These are phyloP conservation scores for Macaria notata DNA, from an alignment of 2,888 invertebrate species.

Conservation along the genomic window DNA sequence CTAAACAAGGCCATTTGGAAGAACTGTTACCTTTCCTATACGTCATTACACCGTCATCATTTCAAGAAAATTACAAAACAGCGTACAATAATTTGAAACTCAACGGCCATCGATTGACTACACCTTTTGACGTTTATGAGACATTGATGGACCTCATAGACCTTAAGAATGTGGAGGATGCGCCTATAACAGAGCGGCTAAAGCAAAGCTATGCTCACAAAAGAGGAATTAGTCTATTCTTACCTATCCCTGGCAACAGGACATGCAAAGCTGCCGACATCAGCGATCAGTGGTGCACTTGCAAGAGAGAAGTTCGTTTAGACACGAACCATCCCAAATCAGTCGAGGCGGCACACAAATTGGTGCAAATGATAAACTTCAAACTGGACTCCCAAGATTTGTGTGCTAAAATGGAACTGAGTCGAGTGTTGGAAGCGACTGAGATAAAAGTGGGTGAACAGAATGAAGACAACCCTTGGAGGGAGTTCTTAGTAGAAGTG, in stretches of 20 bases:
- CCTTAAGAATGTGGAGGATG: conserved; percentile 65
- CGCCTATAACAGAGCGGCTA: conserved; percentile 57
- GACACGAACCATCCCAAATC: conserved; percentile 78
- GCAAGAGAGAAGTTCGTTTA: conserved; percentile 85
- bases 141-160: conserved; percentile 88
- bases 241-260: conserved; percentile 85
- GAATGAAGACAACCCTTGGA: conserved; percentile 64
- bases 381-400: conserved; percentile 82
- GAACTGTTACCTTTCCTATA: conserved; percentile 93
- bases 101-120: conserved; percentile 88
- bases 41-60: conserved; percentile 88
- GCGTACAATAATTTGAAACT: conserved; percentile 84
- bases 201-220: conserved; percentile 56
- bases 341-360: conserved; percentile 79
- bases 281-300: conserved; percentile 94
- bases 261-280: conserved; percentile 91
- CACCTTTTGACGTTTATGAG: conserved; percentile 91
- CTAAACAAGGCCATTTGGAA: conserved; percentile 93
- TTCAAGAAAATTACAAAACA: conserved; percentile 82
- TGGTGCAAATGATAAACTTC: conserved; percentile 85
- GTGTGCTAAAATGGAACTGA: conserved; percentile 85
- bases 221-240: conserved; percentile 89
- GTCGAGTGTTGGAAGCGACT: conserved; percentile 85
- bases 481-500: conserved; percentile 84
- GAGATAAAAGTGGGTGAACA: conserved; percentile 75